Percentiles rank a stretch among this genome's conserved stretches.
phyloP scores from a whole-genome alignment of 2,888 invertebrate genomes.

The Campoplex nolae region DNA sequence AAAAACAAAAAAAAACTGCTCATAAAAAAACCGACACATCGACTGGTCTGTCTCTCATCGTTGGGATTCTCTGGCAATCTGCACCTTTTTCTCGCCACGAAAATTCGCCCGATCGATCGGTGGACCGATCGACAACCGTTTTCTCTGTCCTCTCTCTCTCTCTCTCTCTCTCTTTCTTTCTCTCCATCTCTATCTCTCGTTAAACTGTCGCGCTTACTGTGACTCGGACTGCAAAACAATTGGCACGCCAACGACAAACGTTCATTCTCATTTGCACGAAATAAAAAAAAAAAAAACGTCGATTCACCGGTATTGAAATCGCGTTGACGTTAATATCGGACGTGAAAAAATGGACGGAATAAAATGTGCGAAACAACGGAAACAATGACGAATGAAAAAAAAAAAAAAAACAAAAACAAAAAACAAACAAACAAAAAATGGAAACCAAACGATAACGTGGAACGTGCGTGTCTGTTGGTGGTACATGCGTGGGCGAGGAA shows the following conservation, averaged over 20 bases:
- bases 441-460: conserved; percentile 78
- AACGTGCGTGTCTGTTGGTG: conserved; percentile 82
- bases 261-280: conserved; percentile 48
- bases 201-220: conserved; percentile 28
- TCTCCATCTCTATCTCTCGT: conserved; percentile 20
- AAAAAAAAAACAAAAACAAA: background rate
- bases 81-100: conserved; percentile 75
- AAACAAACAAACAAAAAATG: conserved; percentile 37
- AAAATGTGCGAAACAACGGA: conserved; percentile 23
- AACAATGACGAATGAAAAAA: conserved; percentile 36
- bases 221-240: conserved; percentile 53
- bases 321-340: conserved; percentile 54
- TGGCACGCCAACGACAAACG: conserved; percentile 49
- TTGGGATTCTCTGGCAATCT: conserved; percentile 80
- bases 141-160: conserved; percentile 45
- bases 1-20: conserved; percentile 41
- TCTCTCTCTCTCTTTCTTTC: conserved; percentile 26
- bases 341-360: conserved; percentile 22
- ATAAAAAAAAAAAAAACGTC: conserved; percentile 28
- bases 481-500: conserved; percentile 86
- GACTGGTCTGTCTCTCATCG: conserved; percentile 78
- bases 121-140: conserved; percentile 75
- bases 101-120: conserved; percentile 76
- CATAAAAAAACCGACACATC: conserved; percentile 70
- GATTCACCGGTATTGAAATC: conserved; percentile 9